A percentile compares a stretch with the other conserved stretches of the same genome.
Evolutionary conservation across 2,888 invertebrate species (phyloP).

Genomic region (Tetramorium bicarinatum): DNA sequence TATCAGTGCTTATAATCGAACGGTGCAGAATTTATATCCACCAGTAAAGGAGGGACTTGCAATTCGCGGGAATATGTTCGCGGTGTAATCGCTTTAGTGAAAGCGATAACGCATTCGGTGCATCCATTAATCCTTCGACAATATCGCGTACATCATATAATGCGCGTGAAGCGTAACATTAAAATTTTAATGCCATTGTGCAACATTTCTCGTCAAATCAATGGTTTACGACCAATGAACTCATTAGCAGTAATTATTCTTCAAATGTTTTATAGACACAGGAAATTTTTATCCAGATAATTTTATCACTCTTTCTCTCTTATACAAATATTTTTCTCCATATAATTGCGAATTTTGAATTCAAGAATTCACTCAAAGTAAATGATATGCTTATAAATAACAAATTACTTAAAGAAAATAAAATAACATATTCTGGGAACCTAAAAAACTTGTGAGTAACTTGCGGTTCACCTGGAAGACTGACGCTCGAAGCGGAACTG

Average conservation of each 20-base stretch:
- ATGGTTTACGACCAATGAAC: conserved; percentile 17
- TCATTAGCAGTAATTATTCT: conserved; percentile 28
- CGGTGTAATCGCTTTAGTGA: conserved; percentile 47
- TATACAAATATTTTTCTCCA: neutral
- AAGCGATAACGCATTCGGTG: conserved; percentile 29
- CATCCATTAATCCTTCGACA: conserved; percentile 35
- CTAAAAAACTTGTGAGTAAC: neutral
- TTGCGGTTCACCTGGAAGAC: conserved; percentile 76
- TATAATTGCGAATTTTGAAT: neutral
- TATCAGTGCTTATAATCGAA: conserved; percentile 23
- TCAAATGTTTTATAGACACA: neutral
- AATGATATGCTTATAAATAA: neutral
- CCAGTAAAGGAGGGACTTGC: conserved; percentile 14
- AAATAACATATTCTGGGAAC: neutral
- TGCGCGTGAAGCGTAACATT: conserved; percentile 23
- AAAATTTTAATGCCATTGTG: conserved; percentile 45
- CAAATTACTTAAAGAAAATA: neutral
- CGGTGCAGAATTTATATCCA: conserved; percentile 32
- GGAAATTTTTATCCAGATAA: neutral
- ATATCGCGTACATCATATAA: conserved; percentile 25
- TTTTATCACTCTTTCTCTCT: neutral
- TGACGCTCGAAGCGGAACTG: conserved; percentile 76
- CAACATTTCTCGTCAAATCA: neutral
- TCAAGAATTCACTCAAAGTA: neutral
- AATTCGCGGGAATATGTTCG: conserved; percentile 36